Percentiles rank a stretch among this genome's conserved stretches.
These are phyloP conservation scores for Ptychoptera albimana DNA, from an alignment of 2,888 invertebrate species.

Conservation along the genomic window DNA sequence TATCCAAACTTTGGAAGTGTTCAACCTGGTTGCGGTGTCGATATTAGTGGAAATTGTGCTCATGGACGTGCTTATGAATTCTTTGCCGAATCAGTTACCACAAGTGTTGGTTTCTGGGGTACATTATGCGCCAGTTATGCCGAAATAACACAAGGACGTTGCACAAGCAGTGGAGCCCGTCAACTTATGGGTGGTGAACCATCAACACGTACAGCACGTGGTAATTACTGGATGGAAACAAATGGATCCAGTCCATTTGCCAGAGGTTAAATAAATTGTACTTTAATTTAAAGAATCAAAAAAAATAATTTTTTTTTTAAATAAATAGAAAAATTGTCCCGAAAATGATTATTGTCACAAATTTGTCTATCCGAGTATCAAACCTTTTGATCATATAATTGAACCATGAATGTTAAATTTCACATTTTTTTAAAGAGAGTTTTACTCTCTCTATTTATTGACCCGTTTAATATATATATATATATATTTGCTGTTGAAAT, in stretches of 20 bases:
- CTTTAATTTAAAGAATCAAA: too few relatives aligned
- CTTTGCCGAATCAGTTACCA: constrained; percentile 29
- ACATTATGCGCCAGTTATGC: constrained; percentile 16
- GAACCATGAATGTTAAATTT: too few relatives aligned
- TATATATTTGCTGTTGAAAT: too few relatives aligned
- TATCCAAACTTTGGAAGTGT: constrained; percentile 37
- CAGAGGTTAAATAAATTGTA: not conserved
- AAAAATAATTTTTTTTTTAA: too few relatives aligned
- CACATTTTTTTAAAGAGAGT: too few relatives aligned
- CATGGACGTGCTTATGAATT: constrained; percentile 30
- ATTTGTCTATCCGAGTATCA: too few relatives aligned
- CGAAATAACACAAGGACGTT: constrained; percentile 15
- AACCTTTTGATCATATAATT: too few relatives aligned
- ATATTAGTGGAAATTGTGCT: constrained; percentile 27
- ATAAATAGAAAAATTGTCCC: too few relatives aligned
- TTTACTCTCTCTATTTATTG: too few relatives aligned
- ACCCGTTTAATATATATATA: too few relatives aligned
- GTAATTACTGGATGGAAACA: constrained; percentile 23
- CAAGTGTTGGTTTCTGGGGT: constrained; percentile 19
- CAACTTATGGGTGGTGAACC: constrained; percentile 18
- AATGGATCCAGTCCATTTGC: constrained; percentile 19
- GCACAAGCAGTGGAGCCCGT: constrained; percentile 12
- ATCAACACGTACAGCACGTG: constrained; percentile 16
- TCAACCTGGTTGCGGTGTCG: constrained; percentile 34
- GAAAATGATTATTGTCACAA: too few relatives aligned